Evolutionary conservation across 2,797 vertebrate genomes (phyloP).

Genomic region (Pipistrellus pipistrellus): DNA sequence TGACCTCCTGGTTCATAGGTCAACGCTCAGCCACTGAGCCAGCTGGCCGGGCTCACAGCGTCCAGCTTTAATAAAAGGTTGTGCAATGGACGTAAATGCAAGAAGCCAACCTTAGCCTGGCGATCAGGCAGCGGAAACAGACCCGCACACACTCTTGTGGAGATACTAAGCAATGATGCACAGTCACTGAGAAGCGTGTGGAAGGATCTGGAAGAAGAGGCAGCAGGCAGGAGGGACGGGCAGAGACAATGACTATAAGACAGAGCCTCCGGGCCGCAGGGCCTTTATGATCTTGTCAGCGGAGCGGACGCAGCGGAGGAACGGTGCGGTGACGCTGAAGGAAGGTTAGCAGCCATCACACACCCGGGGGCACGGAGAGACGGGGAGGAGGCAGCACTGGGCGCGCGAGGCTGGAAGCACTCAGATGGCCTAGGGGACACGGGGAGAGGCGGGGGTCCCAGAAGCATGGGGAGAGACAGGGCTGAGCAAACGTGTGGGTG

Average conservation of each 20-base stretch:
- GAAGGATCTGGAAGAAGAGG: not conserved
- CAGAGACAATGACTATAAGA: not conserved
- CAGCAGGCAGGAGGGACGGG: not conserved
- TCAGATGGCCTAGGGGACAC: rapidly evolving
- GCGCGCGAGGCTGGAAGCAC: rapidly evolving
- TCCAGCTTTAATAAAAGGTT: not conserved
- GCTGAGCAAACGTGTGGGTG: no score
- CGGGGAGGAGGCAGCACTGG: no score
- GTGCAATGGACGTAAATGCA: not conserved
- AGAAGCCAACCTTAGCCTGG: not conserved
- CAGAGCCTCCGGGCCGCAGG: not conserved
- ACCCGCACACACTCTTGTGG: rapidly evolving
- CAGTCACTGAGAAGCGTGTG: not conserved
- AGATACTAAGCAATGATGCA: not conserved
- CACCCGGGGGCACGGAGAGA: not conserved
- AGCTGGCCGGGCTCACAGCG: no score
- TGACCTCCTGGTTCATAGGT: no score
- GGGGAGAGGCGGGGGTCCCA: not conserved
- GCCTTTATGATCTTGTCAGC: not conserved
- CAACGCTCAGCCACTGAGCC: no score
- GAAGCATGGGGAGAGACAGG: not conserved
- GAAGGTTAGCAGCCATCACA: not conserved
- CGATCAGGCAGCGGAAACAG: not conserved
- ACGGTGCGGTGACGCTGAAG: no score
- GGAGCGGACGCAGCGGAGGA: not conserved